Percentiles rank a stretch among this genome's conserved stretches.
These are phyloP conservation scores for Colistium nudipinnis DNA, from an alignment of 2,113 vertebrate genomes.

Conservation along the genomic window DNA sequence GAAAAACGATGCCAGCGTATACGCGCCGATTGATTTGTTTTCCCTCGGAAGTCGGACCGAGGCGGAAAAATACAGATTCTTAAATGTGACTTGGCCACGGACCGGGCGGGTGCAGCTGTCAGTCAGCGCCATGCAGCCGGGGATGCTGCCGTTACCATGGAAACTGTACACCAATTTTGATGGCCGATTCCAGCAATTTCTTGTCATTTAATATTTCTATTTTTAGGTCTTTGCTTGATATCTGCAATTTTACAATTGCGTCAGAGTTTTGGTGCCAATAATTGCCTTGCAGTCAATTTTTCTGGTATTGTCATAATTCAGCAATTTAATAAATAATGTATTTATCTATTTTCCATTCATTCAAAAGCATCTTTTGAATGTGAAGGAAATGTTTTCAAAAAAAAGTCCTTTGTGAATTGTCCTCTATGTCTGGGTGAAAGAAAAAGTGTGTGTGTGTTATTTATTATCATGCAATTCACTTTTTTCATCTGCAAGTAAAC, in stretches of 20 bases:
- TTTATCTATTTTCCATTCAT: too few species aligned
- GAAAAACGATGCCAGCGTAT: constrained; percentile 47
- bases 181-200: constrained; percentile 48
- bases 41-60: constrained; percentile 43
- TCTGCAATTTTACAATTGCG: constrained; percentile 21
- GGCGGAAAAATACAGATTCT: constrained; percentile 48
- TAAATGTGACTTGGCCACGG: constrained; percentile 49
- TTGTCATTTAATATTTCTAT: constrained; percentile 48
- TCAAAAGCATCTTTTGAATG: too few species aligned
- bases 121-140: constrained; percentile 44
- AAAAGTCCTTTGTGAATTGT: too few species aligned
- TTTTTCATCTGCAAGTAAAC: constrained; percentile 39
- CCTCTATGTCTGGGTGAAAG: too few species aligned
- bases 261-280: constrained; percentile 27
- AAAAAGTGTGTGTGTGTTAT: too few species aligned
- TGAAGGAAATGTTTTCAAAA: too few species aligned
- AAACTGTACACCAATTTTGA: constrained; percentile 56
- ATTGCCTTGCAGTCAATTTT: constrained; percentile 9
- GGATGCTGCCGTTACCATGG: constrained; percentile 63
- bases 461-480: constrained; percentile 8
- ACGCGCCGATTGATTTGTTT: constrained; percentile 55
- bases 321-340: too few species aligned
- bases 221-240: constrained; percentile 36
- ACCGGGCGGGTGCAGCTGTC: constrained; percentile 50
- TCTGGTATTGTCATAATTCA: too few species aligned